A percentile compares a stretch with the other conserved stretches of the same genome.
Conservation (phyloP, 1,140 invertebrate genomes). For the Cydia amplana region DNA sequence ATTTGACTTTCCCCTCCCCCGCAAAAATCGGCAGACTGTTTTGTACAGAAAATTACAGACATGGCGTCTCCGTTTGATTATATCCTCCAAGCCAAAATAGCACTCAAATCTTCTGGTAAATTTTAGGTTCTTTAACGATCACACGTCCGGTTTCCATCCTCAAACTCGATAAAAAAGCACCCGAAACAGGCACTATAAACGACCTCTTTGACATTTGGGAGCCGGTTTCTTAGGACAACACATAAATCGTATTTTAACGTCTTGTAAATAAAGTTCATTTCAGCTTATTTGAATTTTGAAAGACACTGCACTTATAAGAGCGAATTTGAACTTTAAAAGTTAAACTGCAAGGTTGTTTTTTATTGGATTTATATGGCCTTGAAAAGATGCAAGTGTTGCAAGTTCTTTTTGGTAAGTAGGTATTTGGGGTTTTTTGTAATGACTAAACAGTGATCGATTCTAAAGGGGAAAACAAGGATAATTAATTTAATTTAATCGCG, state of each 20-base stretch:
- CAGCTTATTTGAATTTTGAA: neutral
- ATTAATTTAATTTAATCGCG: neutral
- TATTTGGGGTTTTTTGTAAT: neutral
- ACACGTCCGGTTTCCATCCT: neutral
- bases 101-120: neutral
- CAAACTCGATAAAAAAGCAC: conserved; percentile 22
- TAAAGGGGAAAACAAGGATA: neutral
- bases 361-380: neutral
- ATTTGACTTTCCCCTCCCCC: too few relatives aligned
- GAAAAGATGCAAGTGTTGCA: neutral
- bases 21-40: too few relatives aligned
- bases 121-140: conserved; percentile 15
- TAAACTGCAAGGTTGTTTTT: neutral
- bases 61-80: too few relatives aligned
- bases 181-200: conserved; percentile 24
- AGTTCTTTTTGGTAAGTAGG: neutral
- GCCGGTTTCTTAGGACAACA: neutral
- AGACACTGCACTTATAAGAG: neutral
- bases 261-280: neutral
- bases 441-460: neutral
- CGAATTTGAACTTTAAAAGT: conserved; percentile 4
- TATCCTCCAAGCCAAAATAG: too few relatives aligned
- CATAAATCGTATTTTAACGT: neutral
- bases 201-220: conserved; percentile 31
- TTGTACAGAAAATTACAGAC: too few relatives aligned